Conservation (phyloP, 1,140 invertebrate genomes). For the Dendrolimus punctatus region DNA sequence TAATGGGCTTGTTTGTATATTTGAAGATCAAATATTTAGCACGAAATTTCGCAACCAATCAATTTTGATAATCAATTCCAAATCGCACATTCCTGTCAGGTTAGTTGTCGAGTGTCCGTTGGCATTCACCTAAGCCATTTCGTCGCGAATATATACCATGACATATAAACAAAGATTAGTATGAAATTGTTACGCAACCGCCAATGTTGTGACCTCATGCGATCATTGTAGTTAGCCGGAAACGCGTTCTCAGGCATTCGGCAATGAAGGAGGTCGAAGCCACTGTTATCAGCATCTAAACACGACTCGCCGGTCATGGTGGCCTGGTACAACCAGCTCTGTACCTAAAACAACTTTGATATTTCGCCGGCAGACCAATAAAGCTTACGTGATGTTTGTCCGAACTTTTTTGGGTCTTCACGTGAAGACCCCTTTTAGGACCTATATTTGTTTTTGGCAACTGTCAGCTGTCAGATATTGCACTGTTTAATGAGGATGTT, state of each 20-base stretch:
- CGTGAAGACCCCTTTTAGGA: too few relatives aligned
- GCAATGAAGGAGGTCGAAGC: conserved; percentile 44
- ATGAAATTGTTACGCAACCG: conserved; percentile 7
- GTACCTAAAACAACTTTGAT: conserved; percentile 46
- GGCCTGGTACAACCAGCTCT: conserved; percentile 31
- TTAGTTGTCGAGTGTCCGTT: neutral
- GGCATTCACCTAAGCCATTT: conserved; percentile 8
- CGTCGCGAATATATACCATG: conserved; percentile 12
- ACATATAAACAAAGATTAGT: conserved; percentile 14
- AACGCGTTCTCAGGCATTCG: conserved; percentile 34
- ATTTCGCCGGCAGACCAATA: conserved; percentile 37
- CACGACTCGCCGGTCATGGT: conserved; percentile 29
- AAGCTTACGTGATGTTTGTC: conserved; percentile 16
- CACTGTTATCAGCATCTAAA: conserved; percentile 42
- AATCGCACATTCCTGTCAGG: too few relatives aligned
- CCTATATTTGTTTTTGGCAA: too few relatives aligned
- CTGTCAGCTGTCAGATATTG: too few relatives aligned
- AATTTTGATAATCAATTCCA: too few relatives aligned
- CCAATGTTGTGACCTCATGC: conserved; percentile 8
- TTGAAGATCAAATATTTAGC: too few relatives aligned
- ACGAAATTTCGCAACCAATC: too few relatives aligned
- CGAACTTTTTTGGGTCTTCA: too few relatives aligned
- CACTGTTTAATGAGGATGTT: too few relatives aligned
- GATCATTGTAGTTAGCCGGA: conserved; percentile 30
- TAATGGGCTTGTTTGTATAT: too few relatives aligned